These are phyloP conservation scores for Pao palembangensis DNA, from an alignment of 2,113 vertebrate genomes.

Conservation along the genomic window DNA sequence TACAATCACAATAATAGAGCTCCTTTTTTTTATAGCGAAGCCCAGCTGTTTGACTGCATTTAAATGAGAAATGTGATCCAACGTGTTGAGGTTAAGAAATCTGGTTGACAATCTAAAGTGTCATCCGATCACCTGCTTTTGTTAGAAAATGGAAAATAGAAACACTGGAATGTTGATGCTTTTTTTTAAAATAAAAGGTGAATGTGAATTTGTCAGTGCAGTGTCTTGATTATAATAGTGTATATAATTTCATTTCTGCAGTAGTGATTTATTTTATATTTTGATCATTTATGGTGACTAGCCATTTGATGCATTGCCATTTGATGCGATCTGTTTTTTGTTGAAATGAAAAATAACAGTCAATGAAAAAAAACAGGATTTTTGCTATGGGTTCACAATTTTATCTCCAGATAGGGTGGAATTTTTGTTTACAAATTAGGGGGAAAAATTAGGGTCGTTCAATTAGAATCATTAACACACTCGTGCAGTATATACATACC, in stretches of 20 bases:
- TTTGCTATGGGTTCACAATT: too few relatives aligned
- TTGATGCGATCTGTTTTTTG: too few relatives aligned
- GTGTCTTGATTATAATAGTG: not conserved
- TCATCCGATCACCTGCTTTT: constrained; percentile 60
- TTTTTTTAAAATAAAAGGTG: constrained; percentile 67
- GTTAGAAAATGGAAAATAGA: constrained; percentile 73
- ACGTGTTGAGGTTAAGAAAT: constrained; percentile 37
- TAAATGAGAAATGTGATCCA: constrained; percentile 24
- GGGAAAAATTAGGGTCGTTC: too few relatives aligned
- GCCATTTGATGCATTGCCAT: too few relatives aligned
- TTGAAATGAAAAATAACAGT: too few relatives aligned
- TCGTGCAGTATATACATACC: too few relatives aligned
- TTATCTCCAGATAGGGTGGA: too few relatives aligned
- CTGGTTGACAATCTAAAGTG: constrained; percentile 64
- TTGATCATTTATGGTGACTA: not conserved
- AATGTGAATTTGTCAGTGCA: constrained; percentile 36
- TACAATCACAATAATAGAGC: constrained; percentile 33
- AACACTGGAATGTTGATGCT: constrained; percentile 77
- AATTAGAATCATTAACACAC: too few relatives aligned
- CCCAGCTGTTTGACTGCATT: constrained; percentile 20
- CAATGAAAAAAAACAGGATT: too few relatives aligned
- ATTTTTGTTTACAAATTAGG: not conserved
- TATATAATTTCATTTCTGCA: not conserved
- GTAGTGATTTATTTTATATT: not conserved
- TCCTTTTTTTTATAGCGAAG: constrained; percentile 11